Conservation (phyloP, 2,888 invertebrate genomes). For the Boloria euphrosyne region DNA sequence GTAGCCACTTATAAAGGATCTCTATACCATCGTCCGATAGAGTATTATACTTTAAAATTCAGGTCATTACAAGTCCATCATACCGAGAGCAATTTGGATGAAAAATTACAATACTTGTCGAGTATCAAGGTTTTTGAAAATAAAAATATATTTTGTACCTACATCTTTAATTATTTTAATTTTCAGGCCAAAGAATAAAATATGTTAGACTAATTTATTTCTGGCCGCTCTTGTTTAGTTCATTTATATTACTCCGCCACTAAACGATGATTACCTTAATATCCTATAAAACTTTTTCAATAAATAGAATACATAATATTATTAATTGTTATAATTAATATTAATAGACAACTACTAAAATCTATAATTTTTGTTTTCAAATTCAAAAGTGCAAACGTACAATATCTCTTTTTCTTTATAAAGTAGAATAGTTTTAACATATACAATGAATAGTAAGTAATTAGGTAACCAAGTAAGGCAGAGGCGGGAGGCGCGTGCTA, state of each 20-base stretch:
- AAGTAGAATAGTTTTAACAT: not conserved
- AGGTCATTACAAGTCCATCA: slow-evolving; percentile 35
- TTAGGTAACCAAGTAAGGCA: slow-evolving; percentile 36
- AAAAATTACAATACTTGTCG: slow-evolving; percentile 13
- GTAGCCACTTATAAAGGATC: slow-evolving; percentile 36
- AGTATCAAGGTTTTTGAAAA: slow-evolving; percentile 3
- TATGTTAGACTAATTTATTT: too few relatives aligned
- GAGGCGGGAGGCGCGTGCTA: slow-evolving; percentile 56
- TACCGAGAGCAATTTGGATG: slow-evolving; percentile 23
- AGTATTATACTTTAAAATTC: slow-evolving; percentile 33
- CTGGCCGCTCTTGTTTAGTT: too few relatives aligned
- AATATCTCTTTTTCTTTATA: not conserved
- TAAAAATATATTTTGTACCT: not conserved
- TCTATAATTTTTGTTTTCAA: too few relatives aligned
- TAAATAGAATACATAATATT: too few relatives aligned
- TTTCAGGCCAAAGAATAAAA: not conserved
- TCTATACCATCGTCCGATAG: slow-evolving; percentile 32
- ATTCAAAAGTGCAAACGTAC: not conserved
- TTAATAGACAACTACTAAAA: too few relatives aligned
- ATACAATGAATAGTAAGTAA: slow-evolving; percentile 34
- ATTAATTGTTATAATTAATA: too few relatives aligned
- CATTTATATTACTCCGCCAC: too few relatives aligned
- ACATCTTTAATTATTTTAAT: not conserved
- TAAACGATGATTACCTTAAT: too few relatives aligned
- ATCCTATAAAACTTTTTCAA: too few relatives aligned